phyloP scores from a whole-genome alignment of 2,797 vertebrate genomes.

The Sebastes matsubarae region DNA sequence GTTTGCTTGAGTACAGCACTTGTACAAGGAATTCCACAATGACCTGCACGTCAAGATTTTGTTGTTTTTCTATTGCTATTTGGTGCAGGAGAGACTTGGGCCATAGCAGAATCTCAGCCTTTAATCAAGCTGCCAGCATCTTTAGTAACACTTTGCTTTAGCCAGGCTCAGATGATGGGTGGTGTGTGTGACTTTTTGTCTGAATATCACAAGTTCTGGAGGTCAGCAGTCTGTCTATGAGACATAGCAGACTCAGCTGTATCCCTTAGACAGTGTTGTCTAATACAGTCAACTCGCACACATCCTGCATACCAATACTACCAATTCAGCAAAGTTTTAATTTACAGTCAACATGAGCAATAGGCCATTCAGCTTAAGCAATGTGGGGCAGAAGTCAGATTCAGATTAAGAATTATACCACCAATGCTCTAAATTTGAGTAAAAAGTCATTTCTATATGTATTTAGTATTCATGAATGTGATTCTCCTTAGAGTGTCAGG shows the following conservation, averaged over 20 bases:
- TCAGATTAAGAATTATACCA: neutral
- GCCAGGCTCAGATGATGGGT: neutral
- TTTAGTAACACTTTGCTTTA: neutral
- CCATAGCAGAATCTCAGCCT: neutral
- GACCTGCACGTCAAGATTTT: neutral
- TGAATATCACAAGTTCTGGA: neutral
- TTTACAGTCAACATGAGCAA: constrained; percentile 69
- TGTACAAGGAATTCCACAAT: neutral
- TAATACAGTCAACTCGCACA: constrained; percentile 13
- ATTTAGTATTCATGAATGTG: neutral
- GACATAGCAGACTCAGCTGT: constrained; percentile 39
- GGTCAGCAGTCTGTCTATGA: constrained; percentile 28
- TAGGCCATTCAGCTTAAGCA: neutral
- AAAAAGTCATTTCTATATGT: neutral
- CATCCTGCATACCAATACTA: constrained; percentile 33
- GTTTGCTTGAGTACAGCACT: neutral
- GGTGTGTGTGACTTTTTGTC: neutral
- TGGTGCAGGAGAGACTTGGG: neutral
- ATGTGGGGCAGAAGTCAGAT: constrained; percentile 8
- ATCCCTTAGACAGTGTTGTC: constrained; percentile 19
- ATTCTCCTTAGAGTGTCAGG: neutral
- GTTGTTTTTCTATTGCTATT: neutral
- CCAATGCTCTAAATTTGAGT: neutral
- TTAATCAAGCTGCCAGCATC: neutral
- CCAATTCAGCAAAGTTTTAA: constrained; percentile 53